A percentile compares a stretch with the other conserved stretches of the same genome.
Conservation (phyloP, 2,113 vertebrate genomes). For the Notechis scutatus region DNA sequence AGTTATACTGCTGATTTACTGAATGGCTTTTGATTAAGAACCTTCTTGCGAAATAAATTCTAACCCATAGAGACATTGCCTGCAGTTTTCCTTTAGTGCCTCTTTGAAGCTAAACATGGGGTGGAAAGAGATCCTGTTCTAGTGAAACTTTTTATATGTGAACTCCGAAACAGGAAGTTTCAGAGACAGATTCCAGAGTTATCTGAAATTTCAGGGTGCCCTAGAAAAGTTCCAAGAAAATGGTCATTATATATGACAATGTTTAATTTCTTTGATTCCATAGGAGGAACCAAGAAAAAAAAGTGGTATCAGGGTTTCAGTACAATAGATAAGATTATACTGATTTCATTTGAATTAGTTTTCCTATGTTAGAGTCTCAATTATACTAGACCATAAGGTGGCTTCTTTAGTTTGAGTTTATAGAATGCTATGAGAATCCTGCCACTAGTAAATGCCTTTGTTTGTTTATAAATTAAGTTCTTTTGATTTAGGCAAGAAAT, state of each 20-base stretch:
- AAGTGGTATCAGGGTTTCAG: neutral
- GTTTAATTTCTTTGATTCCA: neutral
- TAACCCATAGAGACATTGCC: neutral
- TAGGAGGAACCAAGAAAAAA: neutral
- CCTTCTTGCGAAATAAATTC: neutral
- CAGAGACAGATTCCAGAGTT: neutral
- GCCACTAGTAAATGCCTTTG: neutral
- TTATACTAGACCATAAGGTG: neutral
- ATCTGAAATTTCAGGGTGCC: neutral
- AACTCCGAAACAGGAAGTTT: neutral
- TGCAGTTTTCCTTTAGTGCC: neutral
- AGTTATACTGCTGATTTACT: conserved; percentile 52
- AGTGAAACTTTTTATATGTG: neutral
- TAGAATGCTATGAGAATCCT: neutral
- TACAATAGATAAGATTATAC: neutral
- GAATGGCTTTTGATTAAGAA: neutral
- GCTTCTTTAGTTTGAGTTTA: neutral
- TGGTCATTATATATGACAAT: neutral
- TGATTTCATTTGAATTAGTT: neutral
- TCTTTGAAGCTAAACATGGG: neutral
- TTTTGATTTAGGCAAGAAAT: neutral
- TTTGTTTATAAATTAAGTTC: neutral
- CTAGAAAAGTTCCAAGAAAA: neutral
- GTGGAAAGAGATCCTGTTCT: neutral
- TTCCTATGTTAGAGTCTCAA: neutral